Conservation (phyloP, 2,888 invertebrate species). For the Pegoplata infirma region DNA sequence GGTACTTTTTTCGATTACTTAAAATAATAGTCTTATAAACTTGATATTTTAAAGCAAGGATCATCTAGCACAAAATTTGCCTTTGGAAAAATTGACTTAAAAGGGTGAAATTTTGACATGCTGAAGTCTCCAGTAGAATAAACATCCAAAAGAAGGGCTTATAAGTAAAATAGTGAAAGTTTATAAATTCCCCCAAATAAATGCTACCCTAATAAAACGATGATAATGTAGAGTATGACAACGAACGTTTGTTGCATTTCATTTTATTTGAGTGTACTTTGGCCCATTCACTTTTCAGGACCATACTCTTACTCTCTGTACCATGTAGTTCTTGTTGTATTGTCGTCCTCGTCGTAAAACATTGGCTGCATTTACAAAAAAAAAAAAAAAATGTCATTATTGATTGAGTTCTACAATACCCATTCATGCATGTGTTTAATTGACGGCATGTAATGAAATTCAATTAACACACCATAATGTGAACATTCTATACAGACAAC, state of each 20-base stretch:
- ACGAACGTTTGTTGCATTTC: conserved; percentile 29
- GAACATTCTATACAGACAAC: conserved; percentile 20
- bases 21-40: too few relatives aligned
- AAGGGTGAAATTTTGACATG: too few relatives aligned
- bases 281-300: too few relatives aligned
- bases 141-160: too few relatives aligned
- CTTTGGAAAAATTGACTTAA: too few relatives aligned
- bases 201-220: background rate
- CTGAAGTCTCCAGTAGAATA: too few relatives aligned
- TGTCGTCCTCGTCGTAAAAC: conserved; percentile 54
- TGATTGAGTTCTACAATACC: conserved; percentile 73
- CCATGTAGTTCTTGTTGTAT: conserved; percentile 22
- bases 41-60: too few relatives aligned
- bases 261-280: conserved; percentile 11
- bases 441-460: conserved; percentile 75
- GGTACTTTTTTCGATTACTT: too few relatives aligned
- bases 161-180: too few relatives aligned
- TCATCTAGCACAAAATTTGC: too few relatives aligned
- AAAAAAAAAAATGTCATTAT: conserved; percentile 71
- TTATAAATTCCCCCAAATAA: too few relatives aligned
- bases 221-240: background rate
- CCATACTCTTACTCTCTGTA: too few relatives aligned
- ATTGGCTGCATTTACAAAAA: conserved; percentile 68
- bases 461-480: conserved; percentile 70
- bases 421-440: conserved; percentile 72